Percentiles rank a stretch among this genome's conserved stretches.
These are phyloP conservation scores for Smutsia gigantea DNA, from an alignment of 2,797 vertebrate genomes.

Conservation along the genomic window DNA sequence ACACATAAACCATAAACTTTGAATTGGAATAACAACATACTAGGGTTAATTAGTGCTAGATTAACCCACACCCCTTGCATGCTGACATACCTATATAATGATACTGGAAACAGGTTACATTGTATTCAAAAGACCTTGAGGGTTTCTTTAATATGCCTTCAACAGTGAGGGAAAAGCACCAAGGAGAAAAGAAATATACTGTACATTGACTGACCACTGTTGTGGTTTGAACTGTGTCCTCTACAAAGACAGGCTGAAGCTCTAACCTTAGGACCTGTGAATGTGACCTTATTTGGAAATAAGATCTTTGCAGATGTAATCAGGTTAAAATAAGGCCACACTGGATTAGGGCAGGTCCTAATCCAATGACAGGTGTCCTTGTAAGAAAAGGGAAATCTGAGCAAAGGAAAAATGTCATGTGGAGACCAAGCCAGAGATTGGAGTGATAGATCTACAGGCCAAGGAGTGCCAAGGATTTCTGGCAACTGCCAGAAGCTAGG, in stretches of 20 bases:
- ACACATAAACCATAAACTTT: background rate
- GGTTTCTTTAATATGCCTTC: background rate
- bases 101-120: background rate
- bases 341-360: background rate
- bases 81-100: background rate
- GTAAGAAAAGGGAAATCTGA: background rate
- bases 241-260: background rate
- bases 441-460: background rate
- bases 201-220: background rate
- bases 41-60: background rate
- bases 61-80: background rate
- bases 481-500: background rate
- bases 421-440: background rate
- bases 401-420: background rate
- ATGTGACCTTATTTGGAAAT: background rate
- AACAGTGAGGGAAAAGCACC: background rate
- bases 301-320: background rate
- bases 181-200: background rate
- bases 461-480: background rate
- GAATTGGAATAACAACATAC: background rate
- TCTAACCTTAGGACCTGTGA: background rate
- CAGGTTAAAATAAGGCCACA: background rate
- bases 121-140: background rate
- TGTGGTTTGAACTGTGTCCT: background rate
- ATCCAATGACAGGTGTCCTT: background rate